Evolutionary conservation across 1,140 invertebrate genomes (phyloP), one percentile per base, ranked within the genome.

Genomic region (Drosophila insularis): DNA sequence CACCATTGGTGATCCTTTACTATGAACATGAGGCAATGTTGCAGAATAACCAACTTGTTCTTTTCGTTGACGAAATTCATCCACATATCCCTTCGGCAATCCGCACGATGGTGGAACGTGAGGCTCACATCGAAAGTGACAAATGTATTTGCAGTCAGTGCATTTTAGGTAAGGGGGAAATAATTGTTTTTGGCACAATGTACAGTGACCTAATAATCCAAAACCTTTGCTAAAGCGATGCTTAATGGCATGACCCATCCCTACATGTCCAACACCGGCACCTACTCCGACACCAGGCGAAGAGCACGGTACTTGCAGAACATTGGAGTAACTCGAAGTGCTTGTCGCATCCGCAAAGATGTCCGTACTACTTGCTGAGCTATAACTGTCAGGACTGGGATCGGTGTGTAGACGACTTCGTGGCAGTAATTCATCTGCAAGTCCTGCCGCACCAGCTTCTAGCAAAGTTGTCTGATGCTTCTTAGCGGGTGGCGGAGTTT

Each of bases 121-220:
- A 23, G 94, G 94, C 84, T 97, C 96, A 92, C 98, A 99, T 86
- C 98, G 97, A 85, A 95, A 94, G 91, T 90, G 94, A 93, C 97
- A 99, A 84, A 97, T 97, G 93, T 97, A 99, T 93, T 98, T 98
- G 94, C 98, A 99, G 91, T 98, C 97, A 92, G 96, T 98, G 92
- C 98, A 99, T 92, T 97, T 98, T 59, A 97, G 94, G 17, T 82
- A 71, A 53, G 95, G 97, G 90, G 97, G 95, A 85, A 98, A 96
- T 93, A 99, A 97, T 92, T 97, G 97, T 91, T 98, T 97, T 69
- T 96, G 95, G 92, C 98, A 99, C 84, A 96, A 95, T 92, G 97
- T 96, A 93, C 98, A 99, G 1, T 95, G 97, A 53, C 96, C 95
- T 90, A 97, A 95, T 92, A 98, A 95, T 91, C 97, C 98, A 92